Conservation (phyloP, 2,888 invertebrate genomes). For the Eupithecia dodoneata region DNA sequence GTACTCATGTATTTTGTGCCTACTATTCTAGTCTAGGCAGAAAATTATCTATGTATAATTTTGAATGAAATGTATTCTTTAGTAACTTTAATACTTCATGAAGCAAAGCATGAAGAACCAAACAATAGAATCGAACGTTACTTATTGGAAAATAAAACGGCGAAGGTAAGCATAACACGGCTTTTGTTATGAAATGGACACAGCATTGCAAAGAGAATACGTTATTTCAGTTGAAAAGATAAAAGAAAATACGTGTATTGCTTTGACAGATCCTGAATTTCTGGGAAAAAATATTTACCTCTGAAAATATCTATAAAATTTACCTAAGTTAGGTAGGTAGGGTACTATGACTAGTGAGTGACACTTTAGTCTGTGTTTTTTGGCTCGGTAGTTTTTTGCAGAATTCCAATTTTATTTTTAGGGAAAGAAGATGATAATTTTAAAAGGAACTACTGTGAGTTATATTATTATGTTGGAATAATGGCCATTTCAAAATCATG, state of each 20-base stretch:
- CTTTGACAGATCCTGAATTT: neutral
- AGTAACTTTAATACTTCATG: too few relatives aligned
- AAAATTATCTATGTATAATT: too few relatives aligned
- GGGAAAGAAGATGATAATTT: neutral
- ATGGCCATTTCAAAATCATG: neutral
- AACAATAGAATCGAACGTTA: neutral
- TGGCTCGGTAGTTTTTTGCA: neutral
- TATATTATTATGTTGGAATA: neutral
- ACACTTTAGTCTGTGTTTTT: neutral
- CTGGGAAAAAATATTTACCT: neutral
- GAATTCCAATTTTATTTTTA: neutral
- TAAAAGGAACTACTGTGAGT: neutral
- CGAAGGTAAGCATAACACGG: slow-evolving; percentile 18
- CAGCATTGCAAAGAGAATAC: slow-evolving; percentile 18
- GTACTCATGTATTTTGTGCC: neutral
- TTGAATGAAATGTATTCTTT: too few relatives aligned
- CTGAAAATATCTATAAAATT: neutral
- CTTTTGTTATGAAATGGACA: slow-evolving; percentile 27
- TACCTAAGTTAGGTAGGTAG: too few relatives aligned
- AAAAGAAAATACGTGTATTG: slow-evolving; percentile 6
- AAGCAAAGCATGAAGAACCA: neutral
- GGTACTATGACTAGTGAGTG: neutral
- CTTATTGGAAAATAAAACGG: slow-evolving; percentile 12
- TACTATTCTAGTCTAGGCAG: neutral
- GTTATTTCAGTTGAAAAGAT: slow-evolving; percentile 17